Evolutionary conservation across 1,140 invertebrate genomes (phyloP), one percentile per base, ranked within the genome.

Genomic region (Planococcus citri): DNA sequence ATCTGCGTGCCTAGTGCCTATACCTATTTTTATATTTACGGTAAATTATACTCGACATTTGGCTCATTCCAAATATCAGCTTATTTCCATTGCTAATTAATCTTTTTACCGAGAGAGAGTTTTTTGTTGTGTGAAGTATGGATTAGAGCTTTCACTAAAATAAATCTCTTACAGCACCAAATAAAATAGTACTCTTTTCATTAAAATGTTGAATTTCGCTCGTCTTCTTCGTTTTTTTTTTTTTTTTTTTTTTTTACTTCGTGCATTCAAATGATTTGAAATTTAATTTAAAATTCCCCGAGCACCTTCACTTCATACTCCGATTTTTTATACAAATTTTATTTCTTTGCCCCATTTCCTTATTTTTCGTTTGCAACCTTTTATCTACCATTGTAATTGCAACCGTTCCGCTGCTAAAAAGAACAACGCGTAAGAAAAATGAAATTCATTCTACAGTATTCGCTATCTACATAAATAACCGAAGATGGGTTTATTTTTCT

Each of bases 341-440:
- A 51, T 51, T 51, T 51, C 41, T 51, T 51, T 20, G 41, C 41
- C 41, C 41, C 41, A 51, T 51, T 51, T 51, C 41, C 41, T 51
- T 51, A 51, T 51, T 51, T 51, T 51, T 51, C 17, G 41, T 51
- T 51, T 51, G 41, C 41, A n/a, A 51, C 12, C 41, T 51, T 17
- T 51, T 51, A 51, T 51, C 41, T 51, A 51, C 41, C 17, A 51
- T 51, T 51, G 41, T 51, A 51, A 51, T 51, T 51, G 41, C 41
- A 20, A 51, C 17, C 12, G 41, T 51, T 17, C 17, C 12, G 17
- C 4, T 51, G 41, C 41, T 20, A 20, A 51, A 20, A 20, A 51
- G 41, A 51, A 51, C 41, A 51, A 51, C 41, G 41, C 41, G 41
- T 51, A 51, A 51, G 41, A 51, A 51, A 51, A 51, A 51, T 51